phyloP scores from a whole-genome alignment of 1,140 invertebrate species.

The Bicyclus anynana region DNA sequence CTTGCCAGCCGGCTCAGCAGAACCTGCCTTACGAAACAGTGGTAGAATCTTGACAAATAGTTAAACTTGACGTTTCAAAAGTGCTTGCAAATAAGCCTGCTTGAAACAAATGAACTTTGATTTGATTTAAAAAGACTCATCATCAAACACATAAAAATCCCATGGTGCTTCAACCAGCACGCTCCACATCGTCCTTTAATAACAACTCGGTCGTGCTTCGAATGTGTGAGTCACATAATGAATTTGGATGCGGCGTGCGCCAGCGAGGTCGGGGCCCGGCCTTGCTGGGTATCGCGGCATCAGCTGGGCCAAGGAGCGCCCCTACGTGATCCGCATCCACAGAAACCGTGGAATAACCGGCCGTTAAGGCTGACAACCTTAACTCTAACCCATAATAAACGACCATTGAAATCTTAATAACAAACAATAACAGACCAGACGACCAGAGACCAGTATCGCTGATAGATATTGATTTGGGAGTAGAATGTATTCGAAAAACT shows the following conservation, averaged over 20 bases:
- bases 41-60: no score
- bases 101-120: no score
- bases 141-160: neutral
- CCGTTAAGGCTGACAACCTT: slow-evolving; percentile 18
- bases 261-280: slow-evolving; percentile 36
- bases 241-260: slow-evolving; percentile 36
- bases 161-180: neutral
- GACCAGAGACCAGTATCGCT: no score
- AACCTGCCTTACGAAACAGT: no score
- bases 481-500: no score
- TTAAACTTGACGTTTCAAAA: no score
- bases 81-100: no score
- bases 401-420: no score
- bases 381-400: neutral
- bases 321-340: slow-evolving; percentile 36
- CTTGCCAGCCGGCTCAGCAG: no score
- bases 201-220: neutral
- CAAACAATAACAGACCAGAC: no score
- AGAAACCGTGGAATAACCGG: neutral
- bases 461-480: no score
- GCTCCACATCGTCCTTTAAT: slow-evolving; percentile 1
- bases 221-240: slow-evolving; percentile 15
- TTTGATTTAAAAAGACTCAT: no score
- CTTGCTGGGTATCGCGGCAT: slow-evolving; percentile 34
- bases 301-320: slow-evolving; percentile 42